These are phyloP conservation scores for Pica pica DNA, from an alignment of 2,113 vertebrate genomes.

Conservation along the genomic window DNA sequence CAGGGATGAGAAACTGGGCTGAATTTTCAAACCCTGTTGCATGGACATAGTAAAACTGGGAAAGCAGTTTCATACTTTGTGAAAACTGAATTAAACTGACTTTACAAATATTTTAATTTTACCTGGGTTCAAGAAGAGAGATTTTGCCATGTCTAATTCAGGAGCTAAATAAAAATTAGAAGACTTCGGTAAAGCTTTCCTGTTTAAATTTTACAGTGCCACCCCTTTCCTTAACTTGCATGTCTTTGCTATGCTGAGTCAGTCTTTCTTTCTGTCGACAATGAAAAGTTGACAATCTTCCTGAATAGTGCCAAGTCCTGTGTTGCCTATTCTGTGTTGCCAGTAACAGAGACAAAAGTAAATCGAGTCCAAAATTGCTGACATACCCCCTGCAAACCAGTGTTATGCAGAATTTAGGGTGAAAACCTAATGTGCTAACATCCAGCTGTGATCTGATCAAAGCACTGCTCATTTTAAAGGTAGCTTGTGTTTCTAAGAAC, in stretches of 20 bases:
- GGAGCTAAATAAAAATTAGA: neutral
- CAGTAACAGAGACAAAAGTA: conserved; percentile 22
- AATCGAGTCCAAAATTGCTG: conserved; percentile 10
- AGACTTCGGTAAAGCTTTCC: neutral
- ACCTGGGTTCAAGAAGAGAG: neutral
- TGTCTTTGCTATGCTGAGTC: neutral
- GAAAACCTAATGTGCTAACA: conserved; percentile 9
- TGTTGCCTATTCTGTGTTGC: conserved; percentile 26
- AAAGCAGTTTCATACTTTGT: neutral
- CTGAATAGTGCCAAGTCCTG: neutral
- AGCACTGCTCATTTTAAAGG: conserved; percentile 22
- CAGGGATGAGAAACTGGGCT: neutral
- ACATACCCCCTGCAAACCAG: neutral
- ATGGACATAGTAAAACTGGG: neutral
- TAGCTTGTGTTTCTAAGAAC: conserved; percentile 2
- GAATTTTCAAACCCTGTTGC: neutral
- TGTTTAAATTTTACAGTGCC: neutral
- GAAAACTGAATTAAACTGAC: neutral
- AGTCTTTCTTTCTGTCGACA: conserved; percentile 8
- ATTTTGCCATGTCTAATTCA: neutral
- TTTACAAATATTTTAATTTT: neutral
- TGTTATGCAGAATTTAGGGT: neutral
- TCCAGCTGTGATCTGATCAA: conserved; percentile 33
- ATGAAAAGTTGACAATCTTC: neutral
- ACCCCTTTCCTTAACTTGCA: neutral